These are phyloP conservation scores for Aspidiotus destructor DNA, from an alignment of 2,888 invertebrate species.

Conservation along the genomic window DNA sequence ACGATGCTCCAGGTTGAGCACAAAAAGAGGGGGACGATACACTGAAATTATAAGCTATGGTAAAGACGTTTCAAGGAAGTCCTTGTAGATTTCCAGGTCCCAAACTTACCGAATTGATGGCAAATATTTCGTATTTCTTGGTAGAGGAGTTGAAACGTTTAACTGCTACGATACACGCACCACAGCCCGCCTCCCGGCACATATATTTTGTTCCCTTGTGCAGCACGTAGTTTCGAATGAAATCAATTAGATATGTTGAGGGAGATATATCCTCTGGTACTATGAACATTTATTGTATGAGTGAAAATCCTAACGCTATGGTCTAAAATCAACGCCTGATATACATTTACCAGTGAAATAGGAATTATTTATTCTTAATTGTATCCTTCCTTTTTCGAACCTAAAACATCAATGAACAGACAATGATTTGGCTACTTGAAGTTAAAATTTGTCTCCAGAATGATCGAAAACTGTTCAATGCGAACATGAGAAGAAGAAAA, in stretches of 20 bases:
- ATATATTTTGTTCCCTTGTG: slow-evolving; percentile 86
- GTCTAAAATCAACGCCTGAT: neutral
- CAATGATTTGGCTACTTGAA: no score
- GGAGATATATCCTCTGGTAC: slow-evolving; percentile 11
- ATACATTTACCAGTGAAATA: slow-evolving; percentile 12
- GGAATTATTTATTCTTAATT: slow-evolving; percentile 18
- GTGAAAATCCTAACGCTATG: neutral
- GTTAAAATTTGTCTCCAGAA: no score
- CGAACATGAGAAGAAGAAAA: no score
- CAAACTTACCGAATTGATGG: slow-evolving; percentile 33
- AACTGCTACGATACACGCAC: slow-evolving; percentile 89
- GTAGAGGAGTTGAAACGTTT: slow-evolving; percentile 31
- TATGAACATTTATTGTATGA: neutral
- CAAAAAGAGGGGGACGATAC: slow-evolving; percentile 74
- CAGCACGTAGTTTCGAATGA: slow-evolving; percentile 44
- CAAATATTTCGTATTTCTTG: slow-evolving; percentile 28
- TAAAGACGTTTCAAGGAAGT: no score
- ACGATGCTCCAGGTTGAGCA: slow-evolving; percentile 82
- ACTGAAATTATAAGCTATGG: slow-evolving; percentile 41
- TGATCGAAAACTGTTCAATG: no score
- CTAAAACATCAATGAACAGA: neutral
- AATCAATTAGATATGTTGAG: slow-evolving; percentile 15
- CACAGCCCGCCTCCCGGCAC: slow-evolving; percentile 90
- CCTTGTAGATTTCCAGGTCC: no score
- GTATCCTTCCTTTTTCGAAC: slow-evolving; percentile 15